phyloP scores from a whole-genome alignment of 2,888 invertebrate genomes.

The Callimorpha dominula region DNA sequence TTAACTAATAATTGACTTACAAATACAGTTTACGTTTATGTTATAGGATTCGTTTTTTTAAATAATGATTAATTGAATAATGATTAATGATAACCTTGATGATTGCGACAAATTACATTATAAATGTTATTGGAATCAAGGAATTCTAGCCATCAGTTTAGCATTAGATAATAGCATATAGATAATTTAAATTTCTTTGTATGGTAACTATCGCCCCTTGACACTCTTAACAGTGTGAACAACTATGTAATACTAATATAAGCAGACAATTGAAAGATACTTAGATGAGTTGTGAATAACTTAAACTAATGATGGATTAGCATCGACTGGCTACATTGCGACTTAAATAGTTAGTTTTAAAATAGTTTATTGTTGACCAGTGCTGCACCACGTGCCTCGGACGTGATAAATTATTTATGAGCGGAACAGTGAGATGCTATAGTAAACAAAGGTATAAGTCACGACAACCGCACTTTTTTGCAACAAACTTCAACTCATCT shows the following conservation, averaged over 20 bases:
- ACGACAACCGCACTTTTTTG: constrained; percentile 62
- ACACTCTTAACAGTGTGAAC: constrained; percentile 30
- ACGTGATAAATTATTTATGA: constrained; percentile 75
- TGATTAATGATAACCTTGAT: too few species aligned
- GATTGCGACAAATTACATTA: background rate
- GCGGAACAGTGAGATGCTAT: constrained; percentile 54
- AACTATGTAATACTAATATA: background rate
- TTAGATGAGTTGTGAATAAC: constrained; percentile 25
- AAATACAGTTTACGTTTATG: background rate
- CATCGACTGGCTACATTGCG: constrained; percentile 47
- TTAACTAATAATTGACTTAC: constrained; percentile 15
- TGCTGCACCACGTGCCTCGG: constrained; percentile 70
- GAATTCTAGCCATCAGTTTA: constrained; percentile 24
- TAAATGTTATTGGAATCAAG: constrained; percentile 39
- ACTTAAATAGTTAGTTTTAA: constrained; percentile 63
- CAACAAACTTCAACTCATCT: constrained; percentile 19
- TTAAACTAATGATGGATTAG: constrained; percentile 57
- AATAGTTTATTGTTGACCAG: constrained; percentile 65
- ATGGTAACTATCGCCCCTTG: constrained; percentile 16
- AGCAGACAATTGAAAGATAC: constrained; percentile 24
- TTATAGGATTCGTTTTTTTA: background rate
- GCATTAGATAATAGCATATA: too few species aligned
- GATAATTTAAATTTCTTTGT: background rate
- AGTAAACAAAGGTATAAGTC: constrained; percentile 56
- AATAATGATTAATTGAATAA: too few species aligned